Conservation (phyloP, 2,113 vertebrate species). For the Ellobius talpinus region DNA sequence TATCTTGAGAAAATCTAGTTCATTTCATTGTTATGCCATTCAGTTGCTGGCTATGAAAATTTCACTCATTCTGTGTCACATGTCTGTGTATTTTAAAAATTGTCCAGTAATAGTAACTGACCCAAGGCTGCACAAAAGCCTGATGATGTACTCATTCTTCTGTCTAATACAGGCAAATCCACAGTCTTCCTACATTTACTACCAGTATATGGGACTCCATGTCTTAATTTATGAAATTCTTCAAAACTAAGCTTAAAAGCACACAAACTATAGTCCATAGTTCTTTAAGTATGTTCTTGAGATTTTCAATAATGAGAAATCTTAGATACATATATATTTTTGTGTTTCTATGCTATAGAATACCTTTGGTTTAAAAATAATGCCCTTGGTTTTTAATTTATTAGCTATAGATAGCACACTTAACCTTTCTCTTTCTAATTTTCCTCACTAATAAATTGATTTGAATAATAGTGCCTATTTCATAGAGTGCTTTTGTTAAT, state of each 20-base stretch:
- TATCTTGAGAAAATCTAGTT: conserved; percentile 65
- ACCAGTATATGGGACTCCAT: neutral
- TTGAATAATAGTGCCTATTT: neutral
- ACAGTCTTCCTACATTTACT: neutral
- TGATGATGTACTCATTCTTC: conserved; percentile 54
- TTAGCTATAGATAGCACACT: neutral
- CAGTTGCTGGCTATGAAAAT: conserved; percentile 51
- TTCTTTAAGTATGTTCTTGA: conserved; percentile 11
- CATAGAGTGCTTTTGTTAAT: neutral
- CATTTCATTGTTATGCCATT: conserved; percentile 66
- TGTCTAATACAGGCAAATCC: neutral
- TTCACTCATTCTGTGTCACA: conserved; percentile 33
- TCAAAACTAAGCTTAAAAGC: neutral
- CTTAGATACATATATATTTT: neutral
- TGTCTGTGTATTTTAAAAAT: conserved; percentile 61
- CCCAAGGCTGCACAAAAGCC: neutral
- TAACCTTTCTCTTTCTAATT: neutral
- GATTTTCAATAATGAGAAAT: conserved; percentile 27
- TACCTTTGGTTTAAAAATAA: neutral
- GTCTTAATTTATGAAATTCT: neutral
- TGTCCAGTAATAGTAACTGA: conserved; percentile 65
- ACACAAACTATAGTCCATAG: neutral
- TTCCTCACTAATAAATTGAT: neutral
- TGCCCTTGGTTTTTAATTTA: conserved; percentile 24
- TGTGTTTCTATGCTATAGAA: neutral